Evolutionary conservation across 2,797 vertebrate genomes (phyloP), one percentile per base, ranked within the genome.

Genomic region (Lutjanus campechanus): DNA sequence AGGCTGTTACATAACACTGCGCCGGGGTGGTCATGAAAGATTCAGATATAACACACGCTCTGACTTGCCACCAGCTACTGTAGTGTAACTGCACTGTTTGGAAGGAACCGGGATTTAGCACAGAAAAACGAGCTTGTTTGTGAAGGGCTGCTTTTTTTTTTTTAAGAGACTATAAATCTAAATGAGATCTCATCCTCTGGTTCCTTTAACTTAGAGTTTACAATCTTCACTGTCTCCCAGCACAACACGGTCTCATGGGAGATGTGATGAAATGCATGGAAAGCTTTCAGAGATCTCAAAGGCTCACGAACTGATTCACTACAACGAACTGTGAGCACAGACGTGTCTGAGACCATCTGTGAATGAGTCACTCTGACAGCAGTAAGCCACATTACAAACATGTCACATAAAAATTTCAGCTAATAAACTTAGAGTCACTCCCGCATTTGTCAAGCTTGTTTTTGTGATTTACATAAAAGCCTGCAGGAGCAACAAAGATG

Each of bases 1-100:
- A 62, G 72, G 62, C 82, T 66, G 84, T 93, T 93, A 83, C 80
- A 61, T 86, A 93, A 94, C 88, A 77, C 80, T 58, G 73, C 67
- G 46, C 63, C 15, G 58, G 44, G 83, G 60, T 20, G 77, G 69
- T 66, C 88, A 88, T 94, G 69, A 92, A 94, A 92, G 51, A 93
- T 94, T 92, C 69, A 94, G 77, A 78, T 22, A 51, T 51, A 60
- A 85, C 74, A 73, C 69, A 67, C 44, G 53, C 66, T 70, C 46
- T 25, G 49, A 71, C 63, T 71, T 25, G n/a, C 87, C 61, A 66
- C 51, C 43, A 71, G 59, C 16, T 3, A n/a, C 54, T 7, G 56
- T 29, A n/a, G 58, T 7, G 56, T 29, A 10, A 55, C 70, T 76
- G 65, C 41, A 54, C 20, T 55, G 20, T 58, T 46, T 59, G 25